Evolutionary conservation across 2,113 vertebrate genomes (phyloP).

Genomic region (Oreochromis aureus): DNA sequence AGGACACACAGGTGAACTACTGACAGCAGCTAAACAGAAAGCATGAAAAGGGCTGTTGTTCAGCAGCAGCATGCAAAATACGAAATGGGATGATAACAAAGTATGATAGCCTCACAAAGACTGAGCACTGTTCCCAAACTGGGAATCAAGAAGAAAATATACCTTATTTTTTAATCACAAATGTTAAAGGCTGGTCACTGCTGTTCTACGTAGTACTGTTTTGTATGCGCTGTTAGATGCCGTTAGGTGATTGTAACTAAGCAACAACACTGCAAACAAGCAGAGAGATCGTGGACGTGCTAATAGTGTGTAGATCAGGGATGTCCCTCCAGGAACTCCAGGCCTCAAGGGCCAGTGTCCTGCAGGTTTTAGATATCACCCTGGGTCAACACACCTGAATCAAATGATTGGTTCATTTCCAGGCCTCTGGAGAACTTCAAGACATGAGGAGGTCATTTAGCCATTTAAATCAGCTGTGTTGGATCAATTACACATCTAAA

Average conservation of each 20-base stretch:
- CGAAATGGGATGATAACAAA: neutral
- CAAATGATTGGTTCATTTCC: accelerated
- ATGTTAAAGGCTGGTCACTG: neutral
- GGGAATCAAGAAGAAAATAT: neutral
- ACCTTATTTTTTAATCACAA: neutral
- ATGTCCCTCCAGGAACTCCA: neutral
- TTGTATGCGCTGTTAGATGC: neutral
- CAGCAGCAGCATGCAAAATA: neutral
- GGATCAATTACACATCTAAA: neutral
- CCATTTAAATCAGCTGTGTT: neutral
- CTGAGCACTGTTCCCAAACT: neutral
- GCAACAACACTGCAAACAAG: neutral
- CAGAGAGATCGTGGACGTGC: neutral
- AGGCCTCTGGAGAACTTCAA: accelerated
- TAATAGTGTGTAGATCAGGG: neutral
- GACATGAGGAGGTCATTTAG: neutral
- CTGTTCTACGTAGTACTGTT: neutral
- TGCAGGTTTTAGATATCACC: neutral
- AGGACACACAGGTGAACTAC: neutral
- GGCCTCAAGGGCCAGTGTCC: accelerated
- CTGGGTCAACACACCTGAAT: neutral
- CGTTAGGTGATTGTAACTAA: neutral
- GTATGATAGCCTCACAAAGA: neutral
- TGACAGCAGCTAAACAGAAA: neutral
- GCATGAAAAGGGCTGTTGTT: neutral